Evolutionary conservation across 2,797 vertebrate species (phyloP).

Genomic region (Halcyon smyrnensis): DNA sequence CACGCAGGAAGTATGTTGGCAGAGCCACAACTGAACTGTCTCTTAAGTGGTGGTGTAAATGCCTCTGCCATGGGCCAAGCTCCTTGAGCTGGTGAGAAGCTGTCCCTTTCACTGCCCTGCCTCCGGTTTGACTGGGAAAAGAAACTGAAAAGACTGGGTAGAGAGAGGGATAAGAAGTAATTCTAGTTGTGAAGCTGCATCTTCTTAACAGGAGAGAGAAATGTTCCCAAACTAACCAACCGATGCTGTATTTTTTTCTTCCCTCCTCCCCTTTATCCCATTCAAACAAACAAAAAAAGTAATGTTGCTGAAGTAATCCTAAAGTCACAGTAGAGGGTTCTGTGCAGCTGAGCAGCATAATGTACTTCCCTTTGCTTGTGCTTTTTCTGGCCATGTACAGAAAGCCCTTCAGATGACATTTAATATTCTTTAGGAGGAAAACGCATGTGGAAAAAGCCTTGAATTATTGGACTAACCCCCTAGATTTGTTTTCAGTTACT

Average conservation of each 20-base stretch:
- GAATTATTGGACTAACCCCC: not conserved
- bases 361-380: constrained; percentile 2
- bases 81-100: constrained; percentile 41
- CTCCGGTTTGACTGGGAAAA: constrained; percentile 56
- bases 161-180: constrained; percentile 41
- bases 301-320: constrained; percentile 68
- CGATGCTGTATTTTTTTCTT: not conserved
- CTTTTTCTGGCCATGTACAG: not conserved
- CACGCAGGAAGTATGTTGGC: constrained; percentile 27
- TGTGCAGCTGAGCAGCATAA: constrained; percentile 45
- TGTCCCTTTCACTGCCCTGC: constrained; percentile 27
- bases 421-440: constrained; percentile 28
- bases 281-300: not conserved
- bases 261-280: not conserved
- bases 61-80: constrained; percentile 25
- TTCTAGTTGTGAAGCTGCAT: constrained; percentile 15
- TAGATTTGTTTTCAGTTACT: constrained; percentile 2
- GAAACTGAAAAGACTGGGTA: constrained; percentile 47
- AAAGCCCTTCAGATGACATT: constrained; percentile 4
- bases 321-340: constrained; percentile 18
- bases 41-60: constrained; percentile 13
- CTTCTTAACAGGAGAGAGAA: constrained; percentile 54
- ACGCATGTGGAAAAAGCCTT: not conserved
- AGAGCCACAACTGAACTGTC: constrained; percentile 25
- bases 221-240: constrained; percentile 46